phyloP scores from a whole-genome alignment of 2,797 vertebrate genomes.

The Steatocranus sp. region DNA sequence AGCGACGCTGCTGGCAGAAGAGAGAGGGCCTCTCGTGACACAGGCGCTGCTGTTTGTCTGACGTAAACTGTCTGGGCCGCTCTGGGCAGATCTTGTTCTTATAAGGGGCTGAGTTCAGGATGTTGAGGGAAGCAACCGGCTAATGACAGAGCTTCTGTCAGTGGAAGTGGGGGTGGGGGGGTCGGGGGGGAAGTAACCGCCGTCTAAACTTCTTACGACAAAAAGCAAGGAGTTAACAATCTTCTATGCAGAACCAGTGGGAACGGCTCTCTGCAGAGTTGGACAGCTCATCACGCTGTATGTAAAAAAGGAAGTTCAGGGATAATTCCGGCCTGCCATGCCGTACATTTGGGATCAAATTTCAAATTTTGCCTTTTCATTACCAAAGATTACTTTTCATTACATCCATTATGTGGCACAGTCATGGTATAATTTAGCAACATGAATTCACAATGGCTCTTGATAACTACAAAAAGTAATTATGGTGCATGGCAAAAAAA shows the following conservation, averaged over 20 bases:
- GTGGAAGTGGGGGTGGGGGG: background rate
- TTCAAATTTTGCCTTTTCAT: conserved; percentile 64
- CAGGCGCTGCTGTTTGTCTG: conserved; percentile 61
- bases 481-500: conserved; percentile 6
- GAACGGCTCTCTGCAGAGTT: conserved; percentile 66
- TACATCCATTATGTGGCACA: conserved; percentile 48
- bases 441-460: conserved; percentile 33
- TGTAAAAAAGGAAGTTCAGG: conserved; percentile 43
- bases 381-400: conserved; percentile 66
- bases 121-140: conserved; percentile 48
- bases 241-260: conserved; percentile 42
- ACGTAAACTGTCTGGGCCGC: conserved; percentile 70
- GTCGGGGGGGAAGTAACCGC: background rate
- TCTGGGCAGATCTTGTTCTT: conserved; percentile 64
- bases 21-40: conserved; percentile 55
- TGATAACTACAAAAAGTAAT: conserved; percentile 52
- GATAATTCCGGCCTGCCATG: conserved; percentile 40
- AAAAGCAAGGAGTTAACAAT: conserved; percentile 61
- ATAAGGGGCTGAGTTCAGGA: conserved; percentile 60
- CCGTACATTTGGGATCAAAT: conserved; percentile 53
- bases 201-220: conserved; percentile 7
- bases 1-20: conserved; percentile 64
- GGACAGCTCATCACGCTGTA: conserved; percentile 55
- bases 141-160: conserved; percentile 36
- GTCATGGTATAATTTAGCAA: conserved; percentile 61